Evolutionary conservation across 2,113 vertebrate species (phyloP), one percentile per base, ranked within the genome.

Genomic region (Malaclemys terrapin): DNA sequence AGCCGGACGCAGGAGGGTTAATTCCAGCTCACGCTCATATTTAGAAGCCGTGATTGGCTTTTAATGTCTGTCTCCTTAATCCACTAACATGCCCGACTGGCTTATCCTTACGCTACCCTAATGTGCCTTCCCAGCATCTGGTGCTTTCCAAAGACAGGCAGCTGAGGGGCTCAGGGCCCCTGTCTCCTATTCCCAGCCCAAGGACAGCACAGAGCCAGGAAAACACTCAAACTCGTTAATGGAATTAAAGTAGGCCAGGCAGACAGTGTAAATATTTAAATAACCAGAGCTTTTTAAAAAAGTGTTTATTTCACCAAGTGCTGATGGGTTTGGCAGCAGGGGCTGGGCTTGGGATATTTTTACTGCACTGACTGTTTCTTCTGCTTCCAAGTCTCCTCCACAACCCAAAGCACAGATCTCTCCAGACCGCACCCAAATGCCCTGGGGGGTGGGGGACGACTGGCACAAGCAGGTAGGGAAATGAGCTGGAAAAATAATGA

Each of bases 231-330:
- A 6, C 79, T 0, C 93, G 80, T 83, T 97, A 97, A 97, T 96
- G 97, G 95, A 85, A 91, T 88, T 92, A 95, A 98, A 97, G 96
- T 95, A 97, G 97, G 97, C 92, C 97, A 96, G 88, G 94, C 89
- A 91, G 69, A 85, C 45, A 87, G 93, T 88, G 95, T 97, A 96
- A 98, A 97, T 97, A 95, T 95, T 97, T 97, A 96, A 97, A 81
- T 97, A 96, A 90, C 92, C 75, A 0, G 8, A 87, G 87, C 94
- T 97, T 89, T 94, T 49, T 47, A 27, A 59, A 25, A 72, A 47
- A 49, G 31, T 72, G 65, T 72, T 72, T 72, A 72, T 72, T 72
- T 72, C 65, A 10, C n/a, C 65, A 72, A 72, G 35, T 22, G 65
- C 65, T 72, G n/a, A 72, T 38, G 65, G 35, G 8, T 38, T 72